Evolutionary conservation across 2,888 invertebrate genomes (phyloP).

Genomic region (Eupithecia insigniata): DNA sequence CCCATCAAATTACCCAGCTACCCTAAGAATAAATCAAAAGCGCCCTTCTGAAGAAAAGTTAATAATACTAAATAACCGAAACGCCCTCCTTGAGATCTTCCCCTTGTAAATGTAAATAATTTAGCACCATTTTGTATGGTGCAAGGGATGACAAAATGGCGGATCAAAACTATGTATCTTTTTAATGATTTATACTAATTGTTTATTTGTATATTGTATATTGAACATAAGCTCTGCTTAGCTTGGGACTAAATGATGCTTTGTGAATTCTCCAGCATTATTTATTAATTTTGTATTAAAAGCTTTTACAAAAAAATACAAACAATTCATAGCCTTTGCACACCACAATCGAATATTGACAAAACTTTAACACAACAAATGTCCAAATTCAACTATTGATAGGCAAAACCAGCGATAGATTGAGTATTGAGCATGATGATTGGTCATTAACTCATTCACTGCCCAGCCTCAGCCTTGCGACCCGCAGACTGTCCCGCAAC

Average conservation of each 20-base stretch:
- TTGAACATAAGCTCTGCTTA: neutral
- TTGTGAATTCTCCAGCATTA: neutral
- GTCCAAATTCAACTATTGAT: neutral
- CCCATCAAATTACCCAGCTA: conserved; percentile 35
- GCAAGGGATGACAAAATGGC: conserved; percentile 45
- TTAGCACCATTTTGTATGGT: conserved; percentile 56
- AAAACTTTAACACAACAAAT: neutral
- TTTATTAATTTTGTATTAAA: neutral
- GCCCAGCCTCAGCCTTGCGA: neutral
- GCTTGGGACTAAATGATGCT: neutral
- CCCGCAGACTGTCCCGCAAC: no score
- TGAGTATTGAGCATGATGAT: neutral
- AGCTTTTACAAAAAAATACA: neutral
- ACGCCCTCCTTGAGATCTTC: conserved; percentile 52
- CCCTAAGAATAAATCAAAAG: conserved; percentile 39
- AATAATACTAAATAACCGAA: conserved; percentile 58
- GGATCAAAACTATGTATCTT: conserved; percentile 32
- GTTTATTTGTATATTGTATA: neutral
- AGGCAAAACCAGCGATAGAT: neutral
- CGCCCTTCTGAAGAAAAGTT: conserved; percentile 44
- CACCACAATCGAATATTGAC: neutral
- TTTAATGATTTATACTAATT: neutral
- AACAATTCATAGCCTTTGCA: neutral
- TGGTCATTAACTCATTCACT: neutral
- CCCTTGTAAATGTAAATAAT: conserved; percentile 74